Base-by-base conservation (phyloP, 2,113 vertebrate species). In the Phylloscopus trochilus region DNA sequence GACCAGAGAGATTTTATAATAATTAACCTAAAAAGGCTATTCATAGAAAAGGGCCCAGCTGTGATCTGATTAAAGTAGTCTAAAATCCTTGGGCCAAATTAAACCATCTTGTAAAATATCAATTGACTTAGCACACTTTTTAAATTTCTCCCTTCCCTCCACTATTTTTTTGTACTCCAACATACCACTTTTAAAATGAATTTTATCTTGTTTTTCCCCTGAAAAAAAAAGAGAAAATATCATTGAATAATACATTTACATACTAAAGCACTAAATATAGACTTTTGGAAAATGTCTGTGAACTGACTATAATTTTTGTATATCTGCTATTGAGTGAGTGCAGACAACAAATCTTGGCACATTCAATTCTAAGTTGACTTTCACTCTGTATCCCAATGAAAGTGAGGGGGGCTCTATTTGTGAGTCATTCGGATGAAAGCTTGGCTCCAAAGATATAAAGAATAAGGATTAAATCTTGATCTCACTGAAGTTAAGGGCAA, bases 1-100 rank as follows among this genome's bases (percentile, higher is more conserved):
- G 70, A 75, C 31, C 30, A 68, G 75, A 80, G 72, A 91, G 56
- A 67, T 75, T 41, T 88, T 37, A 72, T 64, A 60, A 68, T 78
- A 91, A 90, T 94, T 95, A 92, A 80, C 37, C 53, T 70, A 53
- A 87, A 95, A 95, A 95, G 11, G 24, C 63, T 87, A 72, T 69
- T 91, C 30, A 55, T 83, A 74, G 74, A 76, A 73, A 87, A 80
- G 7, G 30, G 53, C n/a, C 41, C 28, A 58, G 35, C 63, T 85
- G 31, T 79, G 47, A 91, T 93, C 35, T 88, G 85, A 80, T 81
- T 89, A 75, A 83, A 62, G 12, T 35, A 93, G 56, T 55, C 66
- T 74, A 77, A 93, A 96, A 70, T 89, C 49, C 39, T 62, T 76
- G 58, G 66, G 39, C 30, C 68, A 87, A 80, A 74, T 74, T 90